Evolutionary conservation across 2,113 vertebrate species (phyloP).

Genomic region (Rhegmatorhina hoffmannsi): DNA sequence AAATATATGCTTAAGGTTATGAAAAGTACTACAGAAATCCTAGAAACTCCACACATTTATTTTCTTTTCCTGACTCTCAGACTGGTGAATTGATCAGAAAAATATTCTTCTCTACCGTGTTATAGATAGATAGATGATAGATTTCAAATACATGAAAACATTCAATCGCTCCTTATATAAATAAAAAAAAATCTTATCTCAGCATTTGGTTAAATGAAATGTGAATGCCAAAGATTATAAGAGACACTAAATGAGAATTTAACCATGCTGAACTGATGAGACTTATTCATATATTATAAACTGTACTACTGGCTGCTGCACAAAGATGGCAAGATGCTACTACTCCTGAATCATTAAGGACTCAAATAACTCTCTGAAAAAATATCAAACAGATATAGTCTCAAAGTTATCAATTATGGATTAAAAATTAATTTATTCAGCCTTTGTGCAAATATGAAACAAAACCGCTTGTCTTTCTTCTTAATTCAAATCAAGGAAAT

Average conservation of each 20-base stretch:
- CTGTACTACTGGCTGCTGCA: not conserved
- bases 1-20: not conserved
- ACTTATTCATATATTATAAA: not conserved
- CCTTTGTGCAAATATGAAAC: not conserved
- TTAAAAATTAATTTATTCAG: not conserved
- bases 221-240: not conserved
- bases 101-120: not conserved
- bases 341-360: not conserved
- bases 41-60: not conserved
- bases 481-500: not conserved
- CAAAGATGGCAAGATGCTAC: not conserved
- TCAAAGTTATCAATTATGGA: not conserved
- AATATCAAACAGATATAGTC: not conserved
- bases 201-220: not conserved
- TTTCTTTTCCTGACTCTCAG: not conserved
- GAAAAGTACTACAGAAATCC: not conserved
- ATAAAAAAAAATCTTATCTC: not conserved
- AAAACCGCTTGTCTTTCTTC: not conserved
- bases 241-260: not conserved
- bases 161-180: not conserved
- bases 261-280: not conserved
- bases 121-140: too few relatives aligned
- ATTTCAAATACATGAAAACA: not conserved
- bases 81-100: not conserved
- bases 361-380: not conserved